Conservation (phyloP, 2,888 invertebrate species). For the Bugulina stolonifera region DNA sequence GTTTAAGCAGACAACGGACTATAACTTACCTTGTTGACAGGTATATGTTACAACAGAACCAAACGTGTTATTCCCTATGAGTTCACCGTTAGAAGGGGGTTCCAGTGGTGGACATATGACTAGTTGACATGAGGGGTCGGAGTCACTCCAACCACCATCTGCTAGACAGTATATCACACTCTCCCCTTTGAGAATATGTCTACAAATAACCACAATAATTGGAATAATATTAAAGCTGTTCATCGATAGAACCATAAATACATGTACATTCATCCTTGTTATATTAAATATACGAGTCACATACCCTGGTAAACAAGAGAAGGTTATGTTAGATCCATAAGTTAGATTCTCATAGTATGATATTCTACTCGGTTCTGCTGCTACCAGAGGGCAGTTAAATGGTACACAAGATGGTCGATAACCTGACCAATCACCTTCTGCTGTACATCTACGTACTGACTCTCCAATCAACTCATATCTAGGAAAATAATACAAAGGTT, state of each 20-base stretch:
- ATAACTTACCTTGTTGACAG: constrained; percentile 2
- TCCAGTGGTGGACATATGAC: constrained; percentile 1
- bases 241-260: too few species aligned
- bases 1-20: too few species aligned
- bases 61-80: neutral
- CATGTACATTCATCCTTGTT: too few species aligned
- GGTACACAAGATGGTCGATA: constrained; percentile 41
- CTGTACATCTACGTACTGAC: constrained; percentile 32
- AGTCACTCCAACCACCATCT: neutral
- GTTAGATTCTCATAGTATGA: neutral
- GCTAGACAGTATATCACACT: neutral
- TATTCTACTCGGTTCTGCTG: neutral
- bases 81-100: neutral
- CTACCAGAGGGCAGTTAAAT: constrained; percentile 32
- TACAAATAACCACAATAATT: neutral
- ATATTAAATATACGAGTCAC: too few species aligned
- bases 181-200: neutral
- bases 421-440: constrained; percentile 40
- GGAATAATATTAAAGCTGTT: too few species aligned
- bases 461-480: neutral
- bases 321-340: neutral
- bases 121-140: neutral
- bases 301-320: neutral
- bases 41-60: neutral
- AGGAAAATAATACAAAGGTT: neutral